A percentile compares a stretch with the other conserved stretches of the same genome.
Conservation (phyloP, 2,113 vertebrate genomes). For the Talpa occidentalis region DNA sequence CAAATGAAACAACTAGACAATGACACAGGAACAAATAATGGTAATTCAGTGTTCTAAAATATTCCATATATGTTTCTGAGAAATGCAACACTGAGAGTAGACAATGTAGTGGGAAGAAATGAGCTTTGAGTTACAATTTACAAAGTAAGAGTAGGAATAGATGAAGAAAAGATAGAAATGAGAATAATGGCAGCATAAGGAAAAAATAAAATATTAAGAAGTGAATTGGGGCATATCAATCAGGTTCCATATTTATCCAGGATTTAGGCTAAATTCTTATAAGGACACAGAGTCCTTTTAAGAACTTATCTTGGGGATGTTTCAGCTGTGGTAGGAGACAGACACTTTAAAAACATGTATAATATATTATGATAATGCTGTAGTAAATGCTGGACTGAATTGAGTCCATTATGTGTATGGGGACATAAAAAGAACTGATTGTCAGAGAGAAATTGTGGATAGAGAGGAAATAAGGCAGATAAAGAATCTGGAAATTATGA, state of each 20-base stretch:
- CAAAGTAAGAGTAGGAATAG: background rate
- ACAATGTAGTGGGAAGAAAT: background rate
- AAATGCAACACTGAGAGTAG: background rate
- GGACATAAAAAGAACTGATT: background rate
- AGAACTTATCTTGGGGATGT: background rate
- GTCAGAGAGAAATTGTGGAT: background rate
- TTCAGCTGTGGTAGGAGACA: background rate
- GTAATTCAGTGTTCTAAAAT: background rate
- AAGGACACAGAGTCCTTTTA: background rate
- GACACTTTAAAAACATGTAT: background rate
- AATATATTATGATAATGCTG: background rate
- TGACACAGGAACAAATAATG: background rate
- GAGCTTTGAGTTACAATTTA: background rate
- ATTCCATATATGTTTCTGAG: background rate
- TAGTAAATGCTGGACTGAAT: background rate
- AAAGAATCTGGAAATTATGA: background rate
- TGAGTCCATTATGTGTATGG: background rate
- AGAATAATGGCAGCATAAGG: background rate
- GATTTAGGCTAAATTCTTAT: background rate
- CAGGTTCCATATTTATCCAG: background rate
- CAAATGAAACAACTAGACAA: background rate
- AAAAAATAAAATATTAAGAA: background rate
- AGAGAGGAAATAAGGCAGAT: background rate
- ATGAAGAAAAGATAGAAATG: background rate
- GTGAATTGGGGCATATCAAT: background rate